These are phyloP conservation scores for Acanthoscelides obtectus DNA, from an alignment of 2,888 invertebrate species.

Conservation along the genomic window DNA sequence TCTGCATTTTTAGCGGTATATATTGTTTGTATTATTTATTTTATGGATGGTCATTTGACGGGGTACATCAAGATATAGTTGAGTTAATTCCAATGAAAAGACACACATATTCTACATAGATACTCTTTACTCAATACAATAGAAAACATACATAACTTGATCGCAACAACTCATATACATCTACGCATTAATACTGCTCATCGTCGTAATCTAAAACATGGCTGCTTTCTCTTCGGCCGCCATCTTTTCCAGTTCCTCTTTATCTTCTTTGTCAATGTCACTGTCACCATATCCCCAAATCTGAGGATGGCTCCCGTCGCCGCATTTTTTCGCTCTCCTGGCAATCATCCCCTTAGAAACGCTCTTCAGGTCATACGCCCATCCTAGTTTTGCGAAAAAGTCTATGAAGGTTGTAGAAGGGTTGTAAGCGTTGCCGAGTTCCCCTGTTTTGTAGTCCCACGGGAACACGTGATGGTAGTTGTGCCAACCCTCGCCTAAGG, in stretches of 20 bases:
- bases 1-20: too few species aligned
- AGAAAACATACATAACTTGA: background rate
- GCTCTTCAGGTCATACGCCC: slow-evolving; percentile 75
- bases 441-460: slow-evolving; percentile 56
- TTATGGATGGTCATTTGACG: too few species aligned
- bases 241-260: slow-evolving; percentile 53
- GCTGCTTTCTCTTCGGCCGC: slow-evolving; percentile 33
- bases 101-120: too few species aligned
- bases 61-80: too few species aligned
- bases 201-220: slow-evolving; percentile 1
- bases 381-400: slow-evolving; percentile 70
- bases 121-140: background rate
- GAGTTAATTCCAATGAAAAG: too few species aligned
- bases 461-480: slow-evolving; percentile 77
- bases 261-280: slow-evolving; percentile 55
- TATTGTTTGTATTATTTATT: too few species aligned
- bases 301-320: slow-evolving; percentile 54
- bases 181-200: background rate
- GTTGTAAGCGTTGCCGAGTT: slow-evolving; percentile 53
- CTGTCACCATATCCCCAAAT: slow-evolving; percentile 63
- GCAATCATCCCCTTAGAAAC: slow-evolving; percentile 56
- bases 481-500: slow-evolving; percentile 79
- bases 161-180: background rate
- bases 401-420: slow-evolving; percentile 78
- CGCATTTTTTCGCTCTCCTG: slow-evolving; percentile 54